Percentiles rank a stretch among this genome's conserved stretches.
These are phyloP conservation scores for Apamea monoglypha DNA, from an alignment of 2,888 invertebrate species.

Conservation along the genomic window DNA sequence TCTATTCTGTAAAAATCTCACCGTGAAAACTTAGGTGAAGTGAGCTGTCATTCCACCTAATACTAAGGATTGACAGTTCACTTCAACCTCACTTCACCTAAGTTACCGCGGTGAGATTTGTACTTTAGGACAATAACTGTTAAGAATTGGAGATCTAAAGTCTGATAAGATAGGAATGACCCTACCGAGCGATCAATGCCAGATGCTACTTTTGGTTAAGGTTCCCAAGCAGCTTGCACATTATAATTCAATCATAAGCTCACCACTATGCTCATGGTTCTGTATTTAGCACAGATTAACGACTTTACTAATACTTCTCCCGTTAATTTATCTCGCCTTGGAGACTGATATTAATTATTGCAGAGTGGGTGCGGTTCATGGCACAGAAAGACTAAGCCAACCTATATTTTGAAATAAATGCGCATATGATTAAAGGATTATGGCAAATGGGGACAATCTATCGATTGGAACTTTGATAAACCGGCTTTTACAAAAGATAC, in stretches of 20 bases:
- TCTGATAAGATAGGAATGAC: background rate
- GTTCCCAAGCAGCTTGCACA: conserved; percentile 13
- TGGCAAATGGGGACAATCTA: background rate
- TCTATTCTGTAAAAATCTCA: too few relatives aligned
- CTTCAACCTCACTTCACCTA: too few relatives aligned
- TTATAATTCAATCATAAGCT: conserved; percentile 24
- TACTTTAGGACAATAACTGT: background rate
- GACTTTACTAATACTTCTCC: background rate
- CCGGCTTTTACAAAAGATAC: conserved; percentile 9
- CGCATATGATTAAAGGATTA: conserved; percentile 19
- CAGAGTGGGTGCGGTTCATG: conserved; percentile 4
- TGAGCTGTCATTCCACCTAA: too few relatives aligned
- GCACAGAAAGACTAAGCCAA: conserved; percentile 2
- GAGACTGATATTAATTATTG: conserved; percentile 20
- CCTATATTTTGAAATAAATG: conserved; percentile 7
- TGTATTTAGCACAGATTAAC: conserved; percentile 27
- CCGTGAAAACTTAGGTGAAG: too few relatives aligned
- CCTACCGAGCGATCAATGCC: background rate
- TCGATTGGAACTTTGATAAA: conserved; percentile 9
- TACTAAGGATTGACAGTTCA: too few relatives aligned
- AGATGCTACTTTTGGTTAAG: too few relatives aligned
- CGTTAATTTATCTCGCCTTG: conserved; percentile 41
- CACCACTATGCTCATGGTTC: conserved; percentile 6
- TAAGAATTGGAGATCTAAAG: background rate
- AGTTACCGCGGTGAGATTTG: too few relatives aligned